Conservation (phyloP, 2,888 invertebrate genomes). For the Stenotaenia linearis region DNA sequence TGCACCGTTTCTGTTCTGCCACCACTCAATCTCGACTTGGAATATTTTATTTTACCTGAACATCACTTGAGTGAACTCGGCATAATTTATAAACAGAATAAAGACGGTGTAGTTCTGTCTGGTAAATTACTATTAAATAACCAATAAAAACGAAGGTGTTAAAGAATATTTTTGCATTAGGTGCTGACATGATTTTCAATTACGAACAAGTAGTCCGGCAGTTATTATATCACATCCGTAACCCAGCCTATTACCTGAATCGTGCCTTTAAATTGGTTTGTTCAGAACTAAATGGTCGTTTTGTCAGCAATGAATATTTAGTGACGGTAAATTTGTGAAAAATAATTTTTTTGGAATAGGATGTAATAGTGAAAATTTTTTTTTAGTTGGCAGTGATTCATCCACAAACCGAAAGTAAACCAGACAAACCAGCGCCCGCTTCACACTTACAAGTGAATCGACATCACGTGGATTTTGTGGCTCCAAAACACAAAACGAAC, state of each 20-base stretch:
- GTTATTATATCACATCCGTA: constrained; percentile 89
- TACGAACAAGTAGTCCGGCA: constrained; percentile 68
- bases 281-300: constrained; percentile 85
- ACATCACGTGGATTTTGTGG: constrained; percentile 60
- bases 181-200: constrained; percentile 70
- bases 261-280: constrained; percentile 93
- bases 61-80: constrained; percentile 67
- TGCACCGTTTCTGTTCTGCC: constrained; percentile 93
- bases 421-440: constrained; percentile 38
- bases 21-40: constrained; percentile 90
- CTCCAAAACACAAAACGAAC: constrained; percentile 49
- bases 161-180: constrained; percentile 42
- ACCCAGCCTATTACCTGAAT: constrained; percentile 91
- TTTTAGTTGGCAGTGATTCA: constrained; percentile 74
- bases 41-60: constrained; percentile 73
- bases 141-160: neutral
- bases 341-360: neutral
- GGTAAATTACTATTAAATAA: constrained; percentile 36
- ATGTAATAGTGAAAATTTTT: neutral
- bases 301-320: constrained; percentile 91
- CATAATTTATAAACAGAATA: constrained; percentile 77
- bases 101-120: constrained; percentile 77
- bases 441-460: constrained; percentile 60
- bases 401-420: constrained; percentile 57
- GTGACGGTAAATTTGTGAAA: constrained; percentile 64